Percentiles rank a stretch among this genome's conserved stretches.
Evolutionary conservation across 2,888 invertebrate genomes (phyloP).

Genomic region (Nyleta sp.): DNA sequence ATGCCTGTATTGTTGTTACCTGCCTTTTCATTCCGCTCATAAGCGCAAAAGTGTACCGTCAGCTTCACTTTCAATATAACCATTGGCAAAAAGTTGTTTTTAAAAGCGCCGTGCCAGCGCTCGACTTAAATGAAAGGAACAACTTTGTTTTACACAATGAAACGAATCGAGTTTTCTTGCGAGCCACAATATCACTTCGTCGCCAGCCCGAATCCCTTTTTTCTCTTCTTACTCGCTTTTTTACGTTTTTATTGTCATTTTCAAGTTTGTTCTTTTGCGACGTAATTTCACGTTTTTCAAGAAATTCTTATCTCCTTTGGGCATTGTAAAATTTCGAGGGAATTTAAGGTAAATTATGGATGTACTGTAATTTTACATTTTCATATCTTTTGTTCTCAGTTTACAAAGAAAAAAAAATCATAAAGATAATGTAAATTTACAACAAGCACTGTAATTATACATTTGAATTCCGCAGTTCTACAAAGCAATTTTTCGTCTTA

Average conservation of each 20-base stretch:
- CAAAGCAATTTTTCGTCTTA: background rate
- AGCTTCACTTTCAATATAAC: slow-evolving; percentile 63
- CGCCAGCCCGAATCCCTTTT: slow-evolving; percentile 17
- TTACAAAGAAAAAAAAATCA: too few species aligned
- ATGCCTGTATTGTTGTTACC: slow-evolving; percentile 60
- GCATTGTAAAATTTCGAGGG: too few species aligned
- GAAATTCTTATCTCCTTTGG: too few species aligned
- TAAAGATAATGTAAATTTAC: too few species aligned
- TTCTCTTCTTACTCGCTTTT: slow-evolving; percentile 6
- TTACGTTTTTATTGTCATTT: slow-evolving; percentile 10
- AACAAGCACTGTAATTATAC: too few species aligned
- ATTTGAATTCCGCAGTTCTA: background rate
- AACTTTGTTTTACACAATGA: slow-evolving; percentile 64
- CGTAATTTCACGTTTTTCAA: too few species aligned
- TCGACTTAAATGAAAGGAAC: slow-evolving; percentile 61
- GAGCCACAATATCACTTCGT: slow-evolving; percentile 41
- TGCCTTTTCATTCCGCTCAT: slow-evolving; percentile 63
- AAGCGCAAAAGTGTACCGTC: slow-evolving; percentile 64
- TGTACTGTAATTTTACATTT: too few species aligned
- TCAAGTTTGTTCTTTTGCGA: background rate
- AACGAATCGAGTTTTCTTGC: slow-evolving; percentile 60
- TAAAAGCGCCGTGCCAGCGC: slow-evolving; percentile 54
- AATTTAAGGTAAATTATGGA: too few species aligned
- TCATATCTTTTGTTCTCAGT: too few species aligned
- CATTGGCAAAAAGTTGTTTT: slow-evolving; percentile 60